Evolutionary conservation across 2,113 vertebrate species (phyloP).

Genomic region (Rhea pennata): DNA sequence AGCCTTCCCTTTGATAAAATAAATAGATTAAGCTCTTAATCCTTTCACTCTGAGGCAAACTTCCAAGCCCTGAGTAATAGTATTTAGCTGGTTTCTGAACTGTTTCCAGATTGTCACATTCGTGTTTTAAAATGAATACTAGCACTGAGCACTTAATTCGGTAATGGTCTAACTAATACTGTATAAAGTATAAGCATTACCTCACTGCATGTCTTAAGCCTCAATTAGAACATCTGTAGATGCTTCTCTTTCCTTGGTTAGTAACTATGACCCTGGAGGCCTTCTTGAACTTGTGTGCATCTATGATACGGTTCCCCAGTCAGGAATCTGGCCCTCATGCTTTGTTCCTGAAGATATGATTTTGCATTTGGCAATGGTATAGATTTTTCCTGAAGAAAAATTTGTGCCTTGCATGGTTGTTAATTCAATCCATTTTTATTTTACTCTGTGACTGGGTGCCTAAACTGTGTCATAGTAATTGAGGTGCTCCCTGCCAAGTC

Average conservation of each 20-base stretch:
- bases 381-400: neutral
- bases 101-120: slow-evolving; percentile 6
- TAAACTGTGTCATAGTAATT: fast-evolving
- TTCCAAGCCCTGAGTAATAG: slow-evolving; percentile 36
- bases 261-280: neutral
- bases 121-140: neutral
- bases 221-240: neutral
- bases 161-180: neutral
- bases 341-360: neutral
- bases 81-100: slow-evolving; percentile 46
- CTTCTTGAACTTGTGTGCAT: fast-evolving
- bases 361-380: neutral
- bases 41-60: slow-evolving; percentile 33
- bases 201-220: neutral
- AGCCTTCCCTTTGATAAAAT: slow-evolving; percentile 66
- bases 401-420: neutral
- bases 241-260: neutral
- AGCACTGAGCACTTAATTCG: neutral
- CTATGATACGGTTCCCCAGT: neutral
- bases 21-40: slow-evolving; percentile 65
- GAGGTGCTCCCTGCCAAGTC: neutral
- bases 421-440: neutral
- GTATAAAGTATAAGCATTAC: neutral
- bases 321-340: fast-evolving
- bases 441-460: neutral